Conservation (phyloP, 2,888 invertebrate genomes). For the Nomada lathburiana region DNA sequence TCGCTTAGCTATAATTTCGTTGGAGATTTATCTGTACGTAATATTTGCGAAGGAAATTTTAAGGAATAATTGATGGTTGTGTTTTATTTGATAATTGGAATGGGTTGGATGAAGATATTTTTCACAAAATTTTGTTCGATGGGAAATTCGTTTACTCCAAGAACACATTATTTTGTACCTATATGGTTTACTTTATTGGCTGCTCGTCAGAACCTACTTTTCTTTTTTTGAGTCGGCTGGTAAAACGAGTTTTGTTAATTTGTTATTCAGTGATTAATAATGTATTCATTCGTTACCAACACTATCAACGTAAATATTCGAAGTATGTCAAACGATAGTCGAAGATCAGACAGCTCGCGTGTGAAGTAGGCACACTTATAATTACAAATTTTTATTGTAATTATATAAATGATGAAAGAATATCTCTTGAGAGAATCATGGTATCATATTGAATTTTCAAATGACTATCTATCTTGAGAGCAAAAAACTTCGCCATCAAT, state of each 20-base stretch:
- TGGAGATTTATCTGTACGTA: too few relatives aligned
- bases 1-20: too few relatives aligned
- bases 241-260: conserved; percentile 44
- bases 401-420: not conserved
- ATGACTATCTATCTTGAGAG: not conserved
- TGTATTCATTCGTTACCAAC: conserved; percentile 37
- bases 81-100: not conserved
- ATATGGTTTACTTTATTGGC: not conserved
- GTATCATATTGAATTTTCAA: not conserved
- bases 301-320: not conserved
- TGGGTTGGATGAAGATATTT: too few relatives aligned
- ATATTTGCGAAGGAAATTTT: too few relatives aligned
- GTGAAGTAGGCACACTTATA: not conserved
- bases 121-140: too few relatives aligned
- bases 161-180: not conserved
- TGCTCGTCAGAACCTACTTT: conserved; percentile 19
- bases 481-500: not conserved
- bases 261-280: conserved; percentile 47
- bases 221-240: conserved; percentile 23
- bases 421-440: not conserved
- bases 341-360: not conserved
- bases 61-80: too few relatives aligned
- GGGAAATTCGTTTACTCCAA: too few relatives aligned
- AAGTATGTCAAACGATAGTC: not conserved
- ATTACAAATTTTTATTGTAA: not conserved